A percentile compares a stretch with the other conserved stretches of the same genome.
phyloP scores from a whole-genome alignment of 1,140 invertebrate genomes.

The Pissodes strobi region DNA sequence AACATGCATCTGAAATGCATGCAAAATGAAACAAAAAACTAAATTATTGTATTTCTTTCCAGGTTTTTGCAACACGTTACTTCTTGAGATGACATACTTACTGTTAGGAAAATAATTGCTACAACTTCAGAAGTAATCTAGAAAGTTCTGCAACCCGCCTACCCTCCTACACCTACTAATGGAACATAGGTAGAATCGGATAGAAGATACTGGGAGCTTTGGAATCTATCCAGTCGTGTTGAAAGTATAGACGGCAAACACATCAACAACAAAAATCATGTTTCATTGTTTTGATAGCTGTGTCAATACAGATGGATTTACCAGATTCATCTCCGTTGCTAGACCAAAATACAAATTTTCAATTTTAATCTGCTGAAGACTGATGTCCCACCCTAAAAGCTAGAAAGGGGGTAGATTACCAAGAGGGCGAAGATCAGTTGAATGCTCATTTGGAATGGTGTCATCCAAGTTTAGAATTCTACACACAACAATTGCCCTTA shows the following conservation, averaged over 20 bases:
- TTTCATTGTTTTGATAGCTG: too few relatives aligned
- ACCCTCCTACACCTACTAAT: conserved; percentile 40
- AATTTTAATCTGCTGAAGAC: conserved; percentile 54
- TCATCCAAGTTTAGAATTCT: conserved; percentile 54
- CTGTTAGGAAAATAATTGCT: conserved; percentile 31
- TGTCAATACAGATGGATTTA: conserved; percentile 52
- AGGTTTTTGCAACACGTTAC: conserved; percentile 14
- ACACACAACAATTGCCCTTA: conserved; percentile 48
- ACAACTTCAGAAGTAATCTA: too few relatives aligned
- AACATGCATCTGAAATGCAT: background rate
- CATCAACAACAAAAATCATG: conserved; percentile 46
- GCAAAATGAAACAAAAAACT: background rate
- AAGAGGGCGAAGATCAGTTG: conserved; percentile 53
- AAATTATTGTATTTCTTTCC: conserved; percentile 12
- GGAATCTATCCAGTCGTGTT: too few relatives aligned
- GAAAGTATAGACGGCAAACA: too few relatives aligned
- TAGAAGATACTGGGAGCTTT: conserved; percentile 23
- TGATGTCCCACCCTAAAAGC: conserved; percentile 55
- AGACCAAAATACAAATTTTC: too few relatives aligned
- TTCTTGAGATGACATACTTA: conserved; percentile 31
- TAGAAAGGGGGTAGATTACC: conserved; percentile 51
- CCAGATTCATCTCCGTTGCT: conserved; percentile 41
- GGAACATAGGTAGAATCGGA: too few relatives aligned
- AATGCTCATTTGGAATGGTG: conserved; percentile 56
- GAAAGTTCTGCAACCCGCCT: conserved; percentile 40